Evolutionary conservation across 1,140 invertebrate genomes (phyloP), one percentile per base, ranked within the genome.

Genomic region (Drosophila subobscura): DNA sequence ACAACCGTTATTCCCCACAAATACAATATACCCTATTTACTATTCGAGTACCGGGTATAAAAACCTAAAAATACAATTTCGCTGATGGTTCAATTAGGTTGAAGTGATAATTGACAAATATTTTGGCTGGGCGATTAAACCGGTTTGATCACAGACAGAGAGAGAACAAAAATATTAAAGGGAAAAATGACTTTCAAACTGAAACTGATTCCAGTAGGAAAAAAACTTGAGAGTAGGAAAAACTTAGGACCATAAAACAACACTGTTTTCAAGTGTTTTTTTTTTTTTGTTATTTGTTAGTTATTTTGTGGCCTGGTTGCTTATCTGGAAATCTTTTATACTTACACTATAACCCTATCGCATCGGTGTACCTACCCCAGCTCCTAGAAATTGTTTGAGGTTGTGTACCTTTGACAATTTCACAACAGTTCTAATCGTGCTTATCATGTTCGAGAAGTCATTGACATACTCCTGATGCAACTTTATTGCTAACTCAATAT

Each of bases 361-460:
- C 50, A 72, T 72, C 70, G 53, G 7, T 4, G 12, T 4, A 37
- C 3, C n/a, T 12, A 16, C 16, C n/a, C n/a, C 16, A 20, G 16
- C 50, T 29, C 20, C 0, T 8, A 14, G 22, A 61, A 46, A 72
- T 41, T 61, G 61, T 68, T 68, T 68, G 49, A 25, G 14, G 7
- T 25, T 41, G 37, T 46, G 42, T 40, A 57, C 47, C 47, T 65
- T 44, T 23, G 37, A 14, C 16, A 42, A 72, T 60, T 71, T 72
- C 49, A 61, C 44, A 71, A 71, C 49, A 72, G 37, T 7, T 20
- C 37, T 20, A 52, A 20, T 46, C 10, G 33, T 16, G 5, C 55
- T n/a, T n/a, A n/a, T n/a, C n/a, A n/a, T n/a, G 95, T 96, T 72
- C 44, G 16, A 63, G 6, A 61, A 72, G 70, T 50, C 70, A 72